Conservation (phyloP, 1,140 invertebrate species). For the Drosophila pallidifrons region DNA sequence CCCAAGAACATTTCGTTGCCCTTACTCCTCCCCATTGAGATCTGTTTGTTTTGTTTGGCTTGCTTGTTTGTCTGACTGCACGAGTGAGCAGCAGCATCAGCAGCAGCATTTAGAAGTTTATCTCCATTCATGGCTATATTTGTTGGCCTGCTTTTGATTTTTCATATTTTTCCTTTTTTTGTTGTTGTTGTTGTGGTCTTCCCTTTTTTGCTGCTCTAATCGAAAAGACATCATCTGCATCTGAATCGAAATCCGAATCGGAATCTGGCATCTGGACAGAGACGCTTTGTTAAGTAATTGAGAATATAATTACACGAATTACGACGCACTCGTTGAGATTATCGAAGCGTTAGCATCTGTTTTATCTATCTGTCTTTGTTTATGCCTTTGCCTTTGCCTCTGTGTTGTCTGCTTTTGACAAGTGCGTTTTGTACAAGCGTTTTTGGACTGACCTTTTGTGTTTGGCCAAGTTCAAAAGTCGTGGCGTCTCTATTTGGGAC, state of each 20-base stretch:
- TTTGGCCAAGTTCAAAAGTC: conserved; percentile 52
- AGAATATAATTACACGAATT: conserved; percentile 84
- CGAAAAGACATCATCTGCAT: conserved; percentile 56
- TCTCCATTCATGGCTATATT: conserved; percentile 74
- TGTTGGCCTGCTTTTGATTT: conserved; percentile 67
- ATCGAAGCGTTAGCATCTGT: conserved; percentile 71
- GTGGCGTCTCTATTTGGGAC: conserved; percentile 41
- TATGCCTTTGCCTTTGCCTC: conserved; percentile 1
- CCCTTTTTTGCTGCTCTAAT: conserved; percentile 41
- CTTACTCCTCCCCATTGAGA: conserved; percentile 1
- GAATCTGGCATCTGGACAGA: conserved; percentile 24
- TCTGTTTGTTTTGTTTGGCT: conserved; percentile 42
- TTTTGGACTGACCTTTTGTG: conserved; percentile 48
- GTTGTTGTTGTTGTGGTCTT: too few species aligned
- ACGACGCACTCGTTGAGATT: conserved; percentile 64
- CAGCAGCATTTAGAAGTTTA: conserved; percentile 68
- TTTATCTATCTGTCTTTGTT: conserved; percentile 51
- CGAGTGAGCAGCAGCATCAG: conserved; percentile 54
- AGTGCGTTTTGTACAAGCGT: conserved; percentile 45
- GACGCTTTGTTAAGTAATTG: conserved; percentile 67
- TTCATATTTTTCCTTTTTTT: conserved; percentile 36
- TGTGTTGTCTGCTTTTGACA: conserved; percentile 59
- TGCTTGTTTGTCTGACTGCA: conserved; percentile 55
- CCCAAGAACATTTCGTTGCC: conserved; percentile 13
- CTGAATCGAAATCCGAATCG: conserved; percentile 19